These are phyloP conservation scores for Sphinx pinastri DNA, from an alignment of 2,888 invertebrate genomes.

Conservation along the genomic window DNA sequence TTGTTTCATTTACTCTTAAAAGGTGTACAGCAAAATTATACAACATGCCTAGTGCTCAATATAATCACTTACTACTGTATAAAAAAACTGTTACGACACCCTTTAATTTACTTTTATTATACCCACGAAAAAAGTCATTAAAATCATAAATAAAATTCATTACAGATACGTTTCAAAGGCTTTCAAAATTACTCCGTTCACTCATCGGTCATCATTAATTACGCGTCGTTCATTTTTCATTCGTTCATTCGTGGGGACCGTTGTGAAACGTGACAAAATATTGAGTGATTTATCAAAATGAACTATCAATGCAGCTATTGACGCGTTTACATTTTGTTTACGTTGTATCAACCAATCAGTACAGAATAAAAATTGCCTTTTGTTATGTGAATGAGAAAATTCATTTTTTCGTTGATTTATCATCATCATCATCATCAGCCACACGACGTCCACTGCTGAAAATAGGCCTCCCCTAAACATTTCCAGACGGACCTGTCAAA, in stretches of 20 bases:
- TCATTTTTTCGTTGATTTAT: too few species aligned
- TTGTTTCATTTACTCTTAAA: too few species aligned
- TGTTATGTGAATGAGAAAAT: neutral
- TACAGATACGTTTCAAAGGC: neutral
- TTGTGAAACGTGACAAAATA: conserved; percentile 11
- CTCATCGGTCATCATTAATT: conserved; percentile 23
- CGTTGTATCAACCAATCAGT: neutral
- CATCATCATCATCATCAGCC: too few species aligned
- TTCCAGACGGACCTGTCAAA: too few species aligned
- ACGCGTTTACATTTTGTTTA: neutral
- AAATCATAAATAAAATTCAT: neutral
- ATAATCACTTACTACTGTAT: too few species aligned
- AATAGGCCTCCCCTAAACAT: too few species aligned
- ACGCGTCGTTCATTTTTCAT: conserved; percentile 14
- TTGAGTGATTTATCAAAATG: conserved; percentile 18
- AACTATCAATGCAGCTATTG: neutral
- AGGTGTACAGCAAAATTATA: too few species aligned
- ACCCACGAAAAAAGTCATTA: neutral
- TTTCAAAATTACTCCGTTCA: conserved; percentile 11
- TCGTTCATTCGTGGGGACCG: conserved; percentile 6
- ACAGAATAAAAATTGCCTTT: neutral
- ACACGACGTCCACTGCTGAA: too few species aligned
- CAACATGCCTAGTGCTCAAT: too few species aligned
- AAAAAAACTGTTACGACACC: too few species aligned
- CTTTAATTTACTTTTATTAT: neutral